These are phyloP conservation scores for Drosophila subpulchrella DNA, from an alignment of 1,140 invertebrate genomes.

Conservation along the genomic window DNA sequence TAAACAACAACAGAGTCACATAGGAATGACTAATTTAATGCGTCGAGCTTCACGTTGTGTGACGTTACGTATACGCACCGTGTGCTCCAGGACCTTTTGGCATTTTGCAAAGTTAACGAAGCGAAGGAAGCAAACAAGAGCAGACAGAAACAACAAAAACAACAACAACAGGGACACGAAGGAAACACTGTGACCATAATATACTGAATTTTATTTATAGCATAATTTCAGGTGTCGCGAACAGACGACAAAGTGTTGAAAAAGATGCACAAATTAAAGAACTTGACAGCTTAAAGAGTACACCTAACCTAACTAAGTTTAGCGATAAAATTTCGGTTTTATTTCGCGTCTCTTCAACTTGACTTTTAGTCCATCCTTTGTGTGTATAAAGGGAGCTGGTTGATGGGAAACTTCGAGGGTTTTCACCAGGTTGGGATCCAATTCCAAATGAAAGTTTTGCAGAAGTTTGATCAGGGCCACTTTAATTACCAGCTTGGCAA, in stretches of 20 bases:
- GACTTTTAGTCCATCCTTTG: conserved; percentile 61
- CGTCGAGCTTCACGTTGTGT: conserved; percentile 23
- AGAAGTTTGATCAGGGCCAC: conserved; percentile 67
- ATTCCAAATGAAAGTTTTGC: conserved; percentile 61
- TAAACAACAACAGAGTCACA: conserved; percentile 53
- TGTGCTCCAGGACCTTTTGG: conserved; percentile 45
- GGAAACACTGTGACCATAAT: conserved; percentile 41
- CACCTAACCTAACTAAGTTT: conserved; percentile 26
- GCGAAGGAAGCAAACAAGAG: conserved; percentile 65
- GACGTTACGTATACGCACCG: conserved; percentile 51
- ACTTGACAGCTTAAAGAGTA: conserved; percentile 27
- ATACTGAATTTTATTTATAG: conserved; percentile 71
- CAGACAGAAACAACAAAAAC: conserved; percentile 34
- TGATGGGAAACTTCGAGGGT: conserved; percentile 55
- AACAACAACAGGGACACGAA: background rate
- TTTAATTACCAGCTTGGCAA: conserved; percentile 75
- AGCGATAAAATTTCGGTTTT: conserved; percentile 41
- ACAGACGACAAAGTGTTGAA: conserved; percentile 57
- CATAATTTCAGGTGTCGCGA: conserved; percentile 70
- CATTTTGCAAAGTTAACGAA: conserved; percentile 59
- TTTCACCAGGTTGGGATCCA: conserved; percentile 19
- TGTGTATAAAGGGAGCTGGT: conserved; percentile 66
- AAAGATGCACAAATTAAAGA: conserved; percentile 38
- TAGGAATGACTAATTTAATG: conserved; percentile 69
- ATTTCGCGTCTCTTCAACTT: conserved; percentile 63